Evolutionary conservation across 2,797 vertebrate species (phyloP).

Genomic region (Coreius guichenoti): DNA sequence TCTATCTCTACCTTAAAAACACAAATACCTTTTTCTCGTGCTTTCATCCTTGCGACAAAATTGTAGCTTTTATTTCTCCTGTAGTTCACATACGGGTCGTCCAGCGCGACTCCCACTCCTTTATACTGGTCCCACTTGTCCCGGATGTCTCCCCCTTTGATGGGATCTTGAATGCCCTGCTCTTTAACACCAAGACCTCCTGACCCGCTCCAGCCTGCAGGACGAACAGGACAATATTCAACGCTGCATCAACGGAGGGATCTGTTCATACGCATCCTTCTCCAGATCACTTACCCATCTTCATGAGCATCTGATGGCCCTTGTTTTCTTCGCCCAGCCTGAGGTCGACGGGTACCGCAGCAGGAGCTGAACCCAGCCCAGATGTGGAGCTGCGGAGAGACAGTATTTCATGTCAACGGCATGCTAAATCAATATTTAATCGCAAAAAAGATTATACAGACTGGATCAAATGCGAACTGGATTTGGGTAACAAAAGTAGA

Average conservation of each 20-base stretch:
- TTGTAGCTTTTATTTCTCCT: slow-evolving; percentile 98
- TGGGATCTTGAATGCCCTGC: slow-evolving; percentile 97
- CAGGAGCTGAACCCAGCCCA: slow-evolving; percentile 81
- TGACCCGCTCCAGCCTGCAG: slow-evolving; percentile 85
- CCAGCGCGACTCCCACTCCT: slow-evolving; percentile 93
- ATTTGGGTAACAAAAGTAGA: too few species aligned
- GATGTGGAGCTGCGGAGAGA: slow-evolving; percentile 70
- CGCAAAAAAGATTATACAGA: too few species aligned
- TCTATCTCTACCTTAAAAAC: not conserved
- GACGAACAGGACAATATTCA: not conserved
- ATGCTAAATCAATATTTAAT: not conserved
- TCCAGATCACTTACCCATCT: slow-evolving; percentile 89
- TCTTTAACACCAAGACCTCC: slow-evolving; percentile 96
- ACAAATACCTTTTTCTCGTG: slow-evolving; percentile 90
- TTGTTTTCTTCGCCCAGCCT: slow-evolving; percentile 97
- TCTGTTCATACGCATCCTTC: not conserved
- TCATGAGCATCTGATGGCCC: slow-evolving; percentile 97
- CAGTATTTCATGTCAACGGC: not conserved
- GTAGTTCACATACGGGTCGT: slow-evolving; percentile 98
- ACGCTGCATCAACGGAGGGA: not conserved
- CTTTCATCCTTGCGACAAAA: slow-evolving; percentile 98
- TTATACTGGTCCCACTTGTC: slow-evolving; percentile 99
- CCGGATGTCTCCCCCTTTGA: slow-evolving; percentile 94
- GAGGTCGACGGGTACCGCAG: slow-evolving; percentile 77
- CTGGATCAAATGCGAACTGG: too few species aligned